Conservation (phyloP, 2,113 vertebrate genomes). For the Cyprinodon brontotheroides region DNA sequence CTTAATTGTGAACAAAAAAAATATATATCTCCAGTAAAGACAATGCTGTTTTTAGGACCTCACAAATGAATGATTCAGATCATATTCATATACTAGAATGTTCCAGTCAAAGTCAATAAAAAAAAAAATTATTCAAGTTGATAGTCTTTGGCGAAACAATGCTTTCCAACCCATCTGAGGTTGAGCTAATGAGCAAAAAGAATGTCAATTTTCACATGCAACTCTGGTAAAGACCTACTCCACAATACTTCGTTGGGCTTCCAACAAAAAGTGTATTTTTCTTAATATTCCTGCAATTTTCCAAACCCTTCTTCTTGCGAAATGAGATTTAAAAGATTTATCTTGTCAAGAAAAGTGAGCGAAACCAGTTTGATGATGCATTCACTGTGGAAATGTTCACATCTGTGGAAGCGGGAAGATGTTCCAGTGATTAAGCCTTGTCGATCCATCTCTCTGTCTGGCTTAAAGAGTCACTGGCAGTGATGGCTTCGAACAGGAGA, state of each 20-base stretch:
- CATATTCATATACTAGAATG: background rate
- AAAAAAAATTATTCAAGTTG: background rate
- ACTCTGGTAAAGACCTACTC: no score
- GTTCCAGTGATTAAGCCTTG: slow-evolving; percentile 47
- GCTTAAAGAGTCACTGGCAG: slow-evolving; percentile 42
- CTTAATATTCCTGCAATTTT: slow-evolving; percentile 5
- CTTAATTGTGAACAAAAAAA: background rate
- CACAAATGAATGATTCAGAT: background rate
- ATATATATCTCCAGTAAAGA: background rate
- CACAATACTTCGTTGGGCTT: no score
- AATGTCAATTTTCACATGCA: no score
- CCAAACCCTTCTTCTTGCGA: slow-evolving; percentile 19
- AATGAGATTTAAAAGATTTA: slow-evolving; percentile 34
- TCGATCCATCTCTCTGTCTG: slow-evolving; percentile 32
- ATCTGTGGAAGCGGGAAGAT: slow-evolving; percentile 35
- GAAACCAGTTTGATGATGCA: slow-evolving; percentile 52
- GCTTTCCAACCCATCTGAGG: no score
- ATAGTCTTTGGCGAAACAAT: background rate
- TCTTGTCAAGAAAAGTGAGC: slow-evolving; percentile 19
- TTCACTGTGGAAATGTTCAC: slow-evolving; percentile 39
- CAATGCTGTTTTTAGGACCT: no score
- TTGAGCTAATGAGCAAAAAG: background rate
- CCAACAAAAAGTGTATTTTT: background rate
- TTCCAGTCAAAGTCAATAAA: background rate
- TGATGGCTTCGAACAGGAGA: slow-evolving; percentile 29